phyloP scores from a whole-genome alignment of 2,113 vertebrate genomes.

The Ophthalmolycus amberensis region DNA sequence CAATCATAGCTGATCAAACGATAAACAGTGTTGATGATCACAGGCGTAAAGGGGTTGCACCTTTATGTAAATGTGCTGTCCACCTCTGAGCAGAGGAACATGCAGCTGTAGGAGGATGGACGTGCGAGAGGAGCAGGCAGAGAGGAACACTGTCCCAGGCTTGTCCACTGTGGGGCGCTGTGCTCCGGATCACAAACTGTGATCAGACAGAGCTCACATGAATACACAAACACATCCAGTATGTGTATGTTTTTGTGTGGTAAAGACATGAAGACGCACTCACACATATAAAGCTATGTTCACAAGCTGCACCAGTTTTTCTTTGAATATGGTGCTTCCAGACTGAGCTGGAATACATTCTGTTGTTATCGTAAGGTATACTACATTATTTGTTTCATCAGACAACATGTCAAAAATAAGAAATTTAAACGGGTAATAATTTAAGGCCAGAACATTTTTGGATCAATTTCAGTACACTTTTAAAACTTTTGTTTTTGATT shows the following conservation, averaged over 20 bases:
- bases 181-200: constrained; percentile 84
- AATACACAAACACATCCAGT: constrained; percentile 31
- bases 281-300: background rate
- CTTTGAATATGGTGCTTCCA: background rate
- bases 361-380: background rate
- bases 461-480: constrained; percentile 2
- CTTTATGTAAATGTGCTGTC: constrained; percentile 83
- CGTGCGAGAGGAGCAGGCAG: background rate
- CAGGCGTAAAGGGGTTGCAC: constrained; percentile 74
- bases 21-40: constrained; percentile 89
- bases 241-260: constrained; percentile 7
- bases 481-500: background rate
- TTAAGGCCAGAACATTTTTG: background rate
- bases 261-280: background rate
- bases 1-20: constrained; percentile 94
- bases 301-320: background rate
- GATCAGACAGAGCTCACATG: background rate
- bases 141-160: constrained; percentile 6
- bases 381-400: background rate
- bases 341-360: background rate
- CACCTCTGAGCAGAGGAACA: constrained; percentile 83
- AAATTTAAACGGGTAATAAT: background rate
- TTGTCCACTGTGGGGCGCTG: constrained; percentile 91
- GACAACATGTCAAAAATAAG: background rate
- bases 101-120: constrained; percentile 29